phyloP scores from a whole-genome alignment of 2,888 invertebrate species.

The Campopleginae sp. region DNA sequence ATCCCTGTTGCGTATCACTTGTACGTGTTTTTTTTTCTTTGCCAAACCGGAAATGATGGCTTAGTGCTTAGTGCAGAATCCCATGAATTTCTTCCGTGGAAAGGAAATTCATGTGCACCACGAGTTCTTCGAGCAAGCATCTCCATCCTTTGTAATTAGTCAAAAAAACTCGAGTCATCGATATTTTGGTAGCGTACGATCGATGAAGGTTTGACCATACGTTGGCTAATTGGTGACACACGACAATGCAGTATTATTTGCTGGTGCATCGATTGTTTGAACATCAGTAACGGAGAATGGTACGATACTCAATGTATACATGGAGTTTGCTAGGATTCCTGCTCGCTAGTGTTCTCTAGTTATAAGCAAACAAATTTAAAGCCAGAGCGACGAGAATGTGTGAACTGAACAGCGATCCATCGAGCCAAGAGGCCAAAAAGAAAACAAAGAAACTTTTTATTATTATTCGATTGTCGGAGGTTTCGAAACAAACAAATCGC shows the following conservation, averaged over 20 bases:
- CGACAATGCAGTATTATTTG: not conserved
- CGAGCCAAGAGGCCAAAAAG: not conserved
- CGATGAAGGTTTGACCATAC: not conserved
- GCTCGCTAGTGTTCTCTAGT: not conserved
- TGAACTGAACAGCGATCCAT: not conserved
- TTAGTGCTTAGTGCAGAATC: not conserved
- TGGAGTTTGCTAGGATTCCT: slow-evolving; percentile 1
- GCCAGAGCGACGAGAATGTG: not conserved
- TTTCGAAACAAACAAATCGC: not conserved
- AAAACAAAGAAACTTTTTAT: not conserved
- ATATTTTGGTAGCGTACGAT: not conserved
- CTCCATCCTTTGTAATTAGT: not conserved
- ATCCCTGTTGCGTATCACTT: not conserved
- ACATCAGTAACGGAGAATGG: slow-evolving; percentile 4
- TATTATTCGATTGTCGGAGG: not conserved
- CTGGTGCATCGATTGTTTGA: not conserved
- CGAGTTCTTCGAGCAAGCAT: not conserved
- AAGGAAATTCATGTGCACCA: not conserved
- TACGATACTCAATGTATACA: not conserved
- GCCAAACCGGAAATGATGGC: not conserved
- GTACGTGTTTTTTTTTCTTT: not conserved
- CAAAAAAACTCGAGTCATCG: not conserved
- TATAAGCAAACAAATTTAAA: slow-evolving; percentile 3
- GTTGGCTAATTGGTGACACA: not conserved
- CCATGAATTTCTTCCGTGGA: not conserved